A percentile compares a stretch with the other conserved stretches of the same genome.
Evolutionary conservation across 2,888 invertebrate species (phyloP).

Genomic region (Clunio marinus): DNA sequence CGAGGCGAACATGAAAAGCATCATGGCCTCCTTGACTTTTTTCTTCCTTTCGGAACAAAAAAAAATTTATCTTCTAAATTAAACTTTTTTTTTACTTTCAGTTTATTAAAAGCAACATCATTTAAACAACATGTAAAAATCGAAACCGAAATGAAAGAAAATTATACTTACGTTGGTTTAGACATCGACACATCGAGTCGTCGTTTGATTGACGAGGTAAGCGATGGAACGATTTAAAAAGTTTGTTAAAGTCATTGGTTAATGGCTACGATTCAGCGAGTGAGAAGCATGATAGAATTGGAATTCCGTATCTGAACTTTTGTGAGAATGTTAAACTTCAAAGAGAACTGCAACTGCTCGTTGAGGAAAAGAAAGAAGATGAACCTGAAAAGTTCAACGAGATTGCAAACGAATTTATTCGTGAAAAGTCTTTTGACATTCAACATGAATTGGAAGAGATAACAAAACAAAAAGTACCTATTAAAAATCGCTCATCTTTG

Average conservation of each 20-base stretch:
- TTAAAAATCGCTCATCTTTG: conserved; percentile 60
- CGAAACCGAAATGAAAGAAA: conserved; percentile 51
- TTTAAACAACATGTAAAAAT: too few species aligned
- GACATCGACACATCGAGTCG: conserved; percentile 81
- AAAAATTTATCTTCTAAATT: too few species aligned
- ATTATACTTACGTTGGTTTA: conserved; percentile 74
- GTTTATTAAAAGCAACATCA: too few species aligned
- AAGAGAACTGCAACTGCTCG: too few species aligned
- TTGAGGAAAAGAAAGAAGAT: conserved; percentile 46
- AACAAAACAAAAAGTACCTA: conserved; percentile 60
- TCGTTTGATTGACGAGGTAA: conserved; percentile 69
- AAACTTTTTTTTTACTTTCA: too few species aligned
- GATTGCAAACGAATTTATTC: conserved; percentile 59
- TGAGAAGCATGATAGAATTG: conserved; percentile 55
- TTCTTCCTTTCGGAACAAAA: too few species aligned
- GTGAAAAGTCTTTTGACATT: conserved; percentile 63
- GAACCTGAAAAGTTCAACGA: conserved; percentile 44
- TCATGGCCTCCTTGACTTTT: too few species aligned
- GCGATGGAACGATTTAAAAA: conserved; percentile 57
- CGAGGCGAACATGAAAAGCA: too few species aligned
- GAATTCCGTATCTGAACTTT: conserved; percentile 56
- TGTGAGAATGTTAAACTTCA: conserved; percentile 56
- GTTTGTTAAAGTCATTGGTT: conserved; percentile 63
- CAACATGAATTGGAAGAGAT: conserved; percentile 65
- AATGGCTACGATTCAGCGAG: conserved; percentile 59